phyloP scores from a whole-genome alignment of 1,140 invertebrate species.

The Neodiprion fabricii region DNA sequence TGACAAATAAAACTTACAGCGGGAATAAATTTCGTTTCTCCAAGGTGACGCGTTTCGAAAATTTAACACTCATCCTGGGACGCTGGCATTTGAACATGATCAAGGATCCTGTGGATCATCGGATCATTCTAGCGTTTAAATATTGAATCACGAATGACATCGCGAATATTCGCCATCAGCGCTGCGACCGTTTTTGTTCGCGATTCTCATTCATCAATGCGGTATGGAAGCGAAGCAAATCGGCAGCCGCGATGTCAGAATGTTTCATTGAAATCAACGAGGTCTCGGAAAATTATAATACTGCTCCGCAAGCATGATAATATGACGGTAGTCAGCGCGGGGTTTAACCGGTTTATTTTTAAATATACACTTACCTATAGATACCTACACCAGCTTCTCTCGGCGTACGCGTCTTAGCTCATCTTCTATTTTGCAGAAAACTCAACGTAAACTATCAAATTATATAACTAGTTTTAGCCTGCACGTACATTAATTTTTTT shows the following conservation, averaged over 20 bases:
- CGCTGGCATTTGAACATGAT: too few relatives aligned
- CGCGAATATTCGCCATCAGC: too few relatives aligned
- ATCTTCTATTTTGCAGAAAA: not conserved
- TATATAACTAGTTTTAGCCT: not conserved
- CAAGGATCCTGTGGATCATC: too few relatives aligned
- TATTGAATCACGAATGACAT: too few relatives aligned
- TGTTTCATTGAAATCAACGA: not conserved
- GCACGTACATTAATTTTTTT: not conserved
- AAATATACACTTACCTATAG: not conserved
- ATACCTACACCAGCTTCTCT: too few relatives aligned
- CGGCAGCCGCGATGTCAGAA: too few relatives aligned
- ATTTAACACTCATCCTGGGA: too few relatives aligned
- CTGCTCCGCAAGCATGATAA: not conserved
- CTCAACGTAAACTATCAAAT: not conserved
- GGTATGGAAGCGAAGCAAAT: not conserved
- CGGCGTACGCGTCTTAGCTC: not conserved
- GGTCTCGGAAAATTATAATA: not conserved
- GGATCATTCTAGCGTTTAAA: too few relatives aligned
- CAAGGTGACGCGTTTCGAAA: too few relatives aligned
- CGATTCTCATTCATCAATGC: not conserved
- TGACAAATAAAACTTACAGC: not conserved
- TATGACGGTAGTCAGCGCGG: not conserved
- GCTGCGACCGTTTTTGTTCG: not conserved
- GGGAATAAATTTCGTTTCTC: too few relatives aligned
- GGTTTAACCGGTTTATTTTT: conserved; percentile 2